Evolutionary conservation across 2,888 invertebrate genomes (phyloP).

Genomic region (Calameuta filiformis): DNA sequence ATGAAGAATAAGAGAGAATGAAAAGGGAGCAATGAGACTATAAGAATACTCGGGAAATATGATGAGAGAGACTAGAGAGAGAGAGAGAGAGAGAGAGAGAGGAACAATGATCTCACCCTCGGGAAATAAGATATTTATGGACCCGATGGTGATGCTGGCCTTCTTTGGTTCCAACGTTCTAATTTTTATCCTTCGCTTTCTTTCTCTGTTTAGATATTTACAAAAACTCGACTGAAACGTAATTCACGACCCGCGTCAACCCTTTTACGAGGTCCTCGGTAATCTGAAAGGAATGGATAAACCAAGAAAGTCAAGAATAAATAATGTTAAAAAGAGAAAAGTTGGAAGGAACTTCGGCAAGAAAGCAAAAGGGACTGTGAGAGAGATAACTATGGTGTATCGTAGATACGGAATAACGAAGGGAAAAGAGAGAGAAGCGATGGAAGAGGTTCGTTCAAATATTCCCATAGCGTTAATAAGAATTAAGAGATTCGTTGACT

Average conservation of each 20-base stretch:
- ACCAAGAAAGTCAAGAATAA: too few species aligned
- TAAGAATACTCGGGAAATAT: neutral
- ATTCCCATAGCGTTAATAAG: neutral
- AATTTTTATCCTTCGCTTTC: conserved; percentile 21
- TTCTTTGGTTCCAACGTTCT: conserved; percentile 16
- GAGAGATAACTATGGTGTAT: neutral
- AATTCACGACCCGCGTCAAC: neutral
- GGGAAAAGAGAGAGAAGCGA: neutral
- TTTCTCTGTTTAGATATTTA: conserved; percentile 29
- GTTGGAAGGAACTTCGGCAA: neutral
- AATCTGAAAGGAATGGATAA: neutral
- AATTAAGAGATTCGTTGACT: neutral
- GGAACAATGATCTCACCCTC: conserved; percentile 34
- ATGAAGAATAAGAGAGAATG: neutral
- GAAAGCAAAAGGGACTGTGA: neutral
- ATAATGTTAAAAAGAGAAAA: neutral
- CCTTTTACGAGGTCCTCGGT: neutral
- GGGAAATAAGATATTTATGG: conserved; percentile 49
- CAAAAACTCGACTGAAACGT: neutral
- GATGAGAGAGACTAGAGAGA: neutral
- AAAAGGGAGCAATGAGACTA: neutral
- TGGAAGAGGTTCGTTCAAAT: neutral
- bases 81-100: conserved; percentile 9
- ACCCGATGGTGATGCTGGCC: conserved; percentile 4
- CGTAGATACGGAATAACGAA: neutral